Evolutionary conservation across 2,113 vertebrate genomes (phyloP), one percentile per base, ranked within the genome.

Genomic region (Aegithalos caudatus): DNA sequence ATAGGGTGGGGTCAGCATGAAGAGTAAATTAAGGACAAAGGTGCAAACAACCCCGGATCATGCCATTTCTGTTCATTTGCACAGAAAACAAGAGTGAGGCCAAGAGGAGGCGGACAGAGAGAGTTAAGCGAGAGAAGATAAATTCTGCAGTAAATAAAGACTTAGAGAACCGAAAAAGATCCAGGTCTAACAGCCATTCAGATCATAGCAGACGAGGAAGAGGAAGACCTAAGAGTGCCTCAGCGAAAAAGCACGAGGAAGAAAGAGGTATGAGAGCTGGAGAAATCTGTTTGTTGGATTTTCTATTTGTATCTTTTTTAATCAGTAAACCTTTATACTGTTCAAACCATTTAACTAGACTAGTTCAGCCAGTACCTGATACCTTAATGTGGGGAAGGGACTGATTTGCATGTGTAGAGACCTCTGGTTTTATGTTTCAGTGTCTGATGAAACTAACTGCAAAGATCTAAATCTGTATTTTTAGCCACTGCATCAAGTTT

Each of bases 211-310:
- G 99, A 71, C 98, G 99, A 94, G 99, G 99, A 58, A 98, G 99
- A 86, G 99, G 99, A 76, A 94, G 99, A 95, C 99, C 99, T 21
- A 99, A 99, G 94, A 99, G 98, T 42, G 98, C 98, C 42, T 98
- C 99, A 29, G 97, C 99, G 64, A 99, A 99, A 98, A 99, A 99
- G 58, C 99, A 98, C 6, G 99, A 99, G 77, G 99, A 99, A 67
- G 99, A 99, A 91, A 99, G 99, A 99, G 99, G 99, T 99, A 98
- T 96, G 94, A 87, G 62, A 86, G 88, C 23, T 37, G 37, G 11
- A 79, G 29, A 83, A 95, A 74, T 82, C 14, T 25, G 10, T 73
- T 81, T 2, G 10, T n/a, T 89, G 42, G 15, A 53, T 44, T 67
- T 80, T 91, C 45, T 77, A 3, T 45, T 38, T 70, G 33, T 70